Conservation (phyloP, 2,113 vertebrate genomes). For the Microcebus griseorufus region DNA sequence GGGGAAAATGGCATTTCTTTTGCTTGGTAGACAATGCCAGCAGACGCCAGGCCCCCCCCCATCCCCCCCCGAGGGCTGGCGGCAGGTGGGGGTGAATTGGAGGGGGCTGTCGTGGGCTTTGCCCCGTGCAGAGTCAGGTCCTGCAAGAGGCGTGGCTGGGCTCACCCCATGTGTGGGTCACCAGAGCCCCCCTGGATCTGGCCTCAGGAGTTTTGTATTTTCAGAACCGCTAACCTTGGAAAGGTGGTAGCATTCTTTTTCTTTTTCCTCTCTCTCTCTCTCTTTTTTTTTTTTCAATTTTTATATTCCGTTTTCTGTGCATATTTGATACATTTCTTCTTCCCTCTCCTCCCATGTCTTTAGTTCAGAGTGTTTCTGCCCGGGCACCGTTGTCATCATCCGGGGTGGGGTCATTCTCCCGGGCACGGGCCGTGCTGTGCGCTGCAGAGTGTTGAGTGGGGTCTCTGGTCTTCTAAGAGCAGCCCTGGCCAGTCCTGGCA, state of each 20-base stretch:
- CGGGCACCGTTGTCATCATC: background rate
- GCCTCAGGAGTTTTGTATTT: background rate
- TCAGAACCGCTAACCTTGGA: background rate
- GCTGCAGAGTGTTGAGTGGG: background rate
- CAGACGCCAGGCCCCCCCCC: background rate
- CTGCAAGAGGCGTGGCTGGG: background rate
- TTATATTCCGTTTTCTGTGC: background rate
- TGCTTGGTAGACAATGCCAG: background rate
- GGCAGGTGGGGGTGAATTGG: background rate
- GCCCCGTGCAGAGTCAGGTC: background rate
- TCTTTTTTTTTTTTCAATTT: too few species aligned
- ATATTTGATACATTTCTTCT: background rate
- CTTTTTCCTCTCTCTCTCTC: background rate
- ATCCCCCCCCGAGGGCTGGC: background rate
- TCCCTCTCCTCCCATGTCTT: background rate
- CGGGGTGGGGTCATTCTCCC: accelerated
- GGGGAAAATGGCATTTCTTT: background rate
- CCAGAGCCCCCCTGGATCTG: background rate
- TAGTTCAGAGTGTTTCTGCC: background rate
- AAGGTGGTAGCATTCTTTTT: background rate
- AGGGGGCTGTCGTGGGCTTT: too few species aligned
- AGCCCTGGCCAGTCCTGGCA: background rate
- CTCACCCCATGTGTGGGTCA: accelerated
- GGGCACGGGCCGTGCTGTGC: too few species aligned
- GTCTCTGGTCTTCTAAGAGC: too few species aligned